Base-by-base conservation (phyloP, 2,113 vertebrate genomes). In the Tachycineta bicolor region DNA sequence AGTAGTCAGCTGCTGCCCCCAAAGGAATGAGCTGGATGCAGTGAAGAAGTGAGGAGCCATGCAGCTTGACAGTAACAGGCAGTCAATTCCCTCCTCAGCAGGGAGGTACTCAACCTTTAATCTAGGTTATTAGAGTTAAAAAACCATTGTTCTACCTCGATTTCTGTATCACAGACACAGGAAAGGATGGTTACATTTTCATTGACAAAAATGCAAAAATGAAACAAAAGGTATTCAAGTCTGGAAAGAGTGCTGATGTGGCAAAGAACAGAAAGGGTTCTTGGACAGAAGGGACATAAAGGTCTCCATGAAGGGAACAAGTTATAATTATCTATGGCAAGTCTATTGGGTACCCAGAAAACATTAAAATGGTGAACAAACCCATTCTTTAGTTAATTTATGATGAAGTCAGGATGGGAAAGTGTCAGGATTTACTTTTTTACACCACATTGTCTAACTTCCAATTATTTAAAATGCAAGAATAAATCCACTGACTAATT, bases 31-130 rank as follows among this genome's bases (percentile, higher is more conserved):
- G 7, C 5, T 55, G 16, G 44, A 2, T 2, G 18, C 31, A 31
- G 14, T 4, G 43, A 53, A 37, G 22, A 58, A 84, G 9, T 9
- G 13, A 67, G 22, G 12, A 93, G 10, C 8, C n/a, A 23, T 4
- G 14, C 0, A 47, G 34, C 37, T 28, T 63, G 14, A n/a, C 2
- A 41, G 24, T 10, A 53, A 22, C 8, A 52, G 1, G 1, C 20
- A 44, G 17, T 14, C 6, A 53, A 13, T 34, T 69, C 6, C 29
- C 49, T 49, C 24, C 49, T 56, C 52, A 79, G 9, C 15, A 78
- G 25, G 6, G 17, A 87, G 12, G 7, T 34, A 64, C 17, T 43
- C 12, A 69, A 18, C 8, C 11, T 83, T 49, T 73, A 58, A 58
- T 53, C 28, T 19, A 12, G 19, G 53, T 81, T 44, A 60, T 44